Percentiles rank a stretch among this genome's conserved stretches.
These are phyloP conservation scores for Andrena marginata DNA, from an alignment of 2,888 invertebrate species.

Conservation along the genomic window DNA sequence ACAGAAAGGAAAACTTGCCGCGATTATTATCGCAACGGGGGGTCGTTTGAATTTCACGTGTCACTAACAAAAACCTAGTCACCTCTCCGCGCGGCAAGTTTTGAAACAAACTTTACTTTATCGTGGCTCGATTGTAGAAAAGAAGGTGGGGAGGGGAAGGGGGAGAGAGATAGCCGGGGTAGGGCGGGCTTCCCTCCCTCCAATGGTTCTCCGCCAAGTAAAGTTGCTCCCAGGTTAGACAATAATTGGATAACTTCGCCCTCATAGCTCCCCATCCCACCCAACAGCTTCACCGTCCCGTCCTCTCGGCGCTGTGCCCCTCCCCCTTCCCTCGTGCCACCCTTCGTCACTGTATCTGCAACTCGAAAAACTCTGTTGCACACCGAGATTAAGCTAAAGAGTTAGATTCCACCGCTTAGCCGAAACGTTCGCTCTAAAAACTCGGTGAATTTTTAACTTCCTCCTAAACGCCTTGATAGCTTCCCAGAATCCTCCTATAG, in stretches of 20 bases:
- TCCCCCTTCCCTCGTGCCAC: slow-evolving; percentile 70
- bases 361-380: slow-evolving; percentile 77
- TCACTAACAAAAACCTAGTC: slow-evolving; percentile 78
- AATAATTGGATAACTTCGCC: slow-evolving; percentile 85
- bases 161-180: slow-evolving; percentile 49
- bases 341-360: slow-evolving; percentile 53
- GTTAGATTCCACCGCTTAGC: slow-evolving; percentile 73
- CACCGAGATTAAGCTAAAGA: slow-evolving; percentile 79
- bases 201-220: slow-evolving; percentile 78
- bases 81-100: slow-evolving; percentile 75
- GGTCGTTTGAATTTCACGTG: slow-evolving; percentile 76
- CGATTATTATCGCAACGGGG: slow-evolving; percentile 64
- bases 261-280: slow-evolving; percentile 77
- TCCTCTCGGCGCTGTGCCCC: slow-evolving; percentile 73
- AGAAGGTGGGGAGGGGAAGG: slow-evolving; percentile 25
- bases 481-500: background rate
- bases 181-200: slow-evolving; percentile 69
- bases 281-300: slow-evolving; percentile 62
- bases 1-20: slow-evolving; percentile 9
- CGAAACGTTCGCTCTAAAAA: slow-evolving; percentile 59
- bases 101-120: slow-evolving; percentile 84
- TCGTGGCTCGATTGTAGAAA: slow-evolving; percentile 77
- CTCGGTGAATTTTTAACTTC: slow-evolving; percentile 57
- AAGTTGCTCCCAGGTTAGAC: slow-evolving; percentile 85
- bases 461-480: slow-evolving; percentile 24